Conservation (phyloP, 2,113 vertebrate genomes). For the Brachionichthys hirsutus region DNA sequence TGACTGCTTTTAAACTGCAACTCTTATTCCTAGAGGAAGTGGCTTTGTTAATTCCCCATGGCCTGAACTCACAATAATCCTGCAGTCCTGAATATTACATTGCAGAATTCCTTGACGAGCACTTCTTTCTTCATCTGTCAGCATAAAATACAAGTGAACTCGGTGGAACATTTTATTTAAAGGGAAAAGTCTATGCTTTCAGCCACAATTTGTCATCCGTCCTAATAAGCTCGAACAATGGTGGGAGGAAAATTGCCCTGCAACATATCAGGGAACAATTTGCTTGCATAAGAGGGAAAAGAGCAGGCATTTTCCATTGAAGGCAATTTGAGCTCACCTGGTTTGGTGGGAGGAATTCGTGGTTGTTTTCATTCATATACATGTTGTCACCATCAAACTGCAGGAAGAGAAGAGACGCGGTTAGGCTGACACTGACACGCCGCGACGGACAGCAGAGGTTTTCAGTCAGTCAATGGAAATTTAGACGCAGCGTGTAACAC, state of each 20-base stretch:
- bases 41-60: too few relatives aligned
- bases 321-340: slow-evolving; percentile 80
- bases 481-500: slow-evolving; percentile 48
- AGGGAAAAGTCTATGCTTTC: slow-evolving; percentile 22
- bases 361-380: slow-evolving; percentile 97
- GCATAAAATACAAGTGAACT: neutral
- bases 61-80: neutral
- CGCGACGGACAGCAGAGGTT: slow-evolving; percentile 40
- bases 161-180: neutral
- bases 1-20: neutral
- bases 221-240: slow-evolving; percentile 11
- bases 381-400: slow-evolving; percentile 99
- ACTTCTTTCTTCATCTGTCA: neutral
- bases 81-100: neutral
- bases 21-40: too few relatives aligned
- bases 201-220: slow-evolving; percentile 19
- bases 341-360: slow-evolving; percentile 93
- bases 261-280: slow-evolving; percentile 8
- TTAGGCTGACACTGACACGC: slow-evolving; percentile 24
- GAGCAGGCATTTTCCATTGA: slow-evolving; percentile 21
- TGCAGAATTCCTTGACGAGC: neutral
- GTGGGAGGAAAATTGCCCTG: slow-evolving; percentile 15
- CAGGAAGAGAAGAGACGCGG: slow-evolving; percentile 50
- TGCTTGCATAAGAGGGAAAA: slow-evolving; percentile 7
- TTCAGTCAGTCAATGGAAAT: slow-evolving; percentile 39